Conservation (phyloP, 2,888 invertebrate species). For the Cordilura impudica region DNA sequence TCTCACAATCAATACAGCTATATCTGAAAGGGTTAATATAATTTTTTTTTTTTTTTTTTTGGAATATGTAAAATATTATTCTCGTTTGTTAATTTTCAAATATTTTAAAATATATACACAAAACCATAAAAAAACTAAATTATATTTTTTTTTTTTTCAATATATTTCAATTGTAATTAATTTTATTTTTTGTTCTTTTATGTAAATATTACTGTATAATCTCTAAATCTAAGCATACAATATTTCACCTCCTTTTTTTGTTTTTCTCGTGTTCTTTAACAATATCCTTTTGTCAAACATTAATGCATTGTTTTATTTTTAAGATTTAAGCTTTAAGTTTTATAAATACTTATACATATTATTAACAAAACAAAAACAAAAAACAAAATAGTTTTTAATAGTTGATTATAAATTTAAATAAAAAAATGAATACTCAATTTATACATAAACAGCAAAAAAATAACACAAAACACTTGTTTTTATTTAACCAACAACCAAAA, state of each 20-base stretch:
- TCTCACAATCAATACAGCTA: no score
- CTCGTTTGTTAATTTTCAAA: background rate
- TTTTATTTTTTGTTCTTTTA: background rate
- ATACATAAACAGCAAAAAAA: constrained; percentile 57
- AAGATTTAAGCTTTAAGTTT: constrained; percentile 47
- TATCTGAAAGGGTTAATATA: no score
- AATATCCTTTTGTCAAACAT: background rate
- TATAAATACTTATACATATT: constrained; percentile 39
- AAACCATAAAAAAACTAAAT: background rate
- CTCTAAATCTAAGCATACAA: constrained; percentile 25
- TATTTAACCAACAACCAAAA: constrained; percentile 66
- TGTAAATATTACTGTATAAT: constrained; percentile 41
- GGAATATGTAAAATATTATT: background rate
- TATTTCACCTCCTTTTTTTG: background rate
- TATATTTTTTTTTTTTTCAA: background rate
- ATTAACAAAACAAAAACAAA: constrained; percentile 36
- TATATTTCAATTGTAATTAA: background rate
- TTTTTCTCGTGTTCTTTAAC: background rate
- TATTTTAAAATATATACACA: no score
- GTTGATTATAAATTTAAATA: constrained; percentile 58
- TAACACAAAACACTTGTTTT: constrained; percentile 68
- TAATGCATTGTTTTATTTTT: constrained; percentile 32
- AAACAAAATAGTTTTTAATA: constrained; percentile 54
- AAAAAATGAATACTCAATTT: constrained; percentile 52
- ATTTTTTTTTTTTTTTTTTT: background rate